These are phyloP conservation scores for Myxocyprinus asiaticus DNA, from an alignment of 2,113 vertebrate genomes.

Conservation along the genomic window DNA sequence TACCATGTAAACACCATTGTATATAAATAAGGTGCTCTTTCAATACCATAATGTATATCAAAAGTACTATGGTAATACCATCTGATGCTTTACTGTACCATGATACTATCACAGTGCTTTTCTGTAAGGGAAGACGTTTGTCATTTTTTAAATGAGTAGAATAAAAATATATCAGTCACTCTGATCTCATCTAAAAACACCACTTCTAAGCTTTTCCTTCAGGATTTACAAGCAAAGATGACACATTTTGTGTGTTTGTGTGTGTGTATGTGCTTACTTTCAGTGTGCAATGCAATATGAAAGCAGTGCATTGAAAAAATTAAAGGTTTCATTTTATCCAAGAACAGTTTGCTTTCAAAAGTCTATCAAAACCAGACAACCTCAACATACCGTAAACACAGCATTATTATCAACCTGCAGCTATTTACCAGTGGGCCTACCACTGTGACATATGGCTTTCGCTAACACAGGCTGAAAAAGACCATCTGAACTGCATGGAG, in stretches of 20 bases:
- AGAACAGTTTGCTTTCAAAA: slow-evolving; percentile 57
- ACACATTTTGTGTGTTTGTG: background rate
- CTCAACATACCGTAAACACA: slow-evolving; percentile 64
- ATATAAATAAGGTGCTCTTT: background rate
- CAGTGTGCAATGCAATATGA: slow-evolving; percentile 33
- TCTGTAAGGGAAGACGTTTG: no score
- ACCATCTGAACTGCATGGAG: slow-evolving; percentile 16
- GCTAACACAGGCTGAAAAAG: slow-evolving; percentile 35
- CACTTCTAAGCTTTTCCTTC: background rate
- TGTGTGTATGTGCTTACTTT: no score
- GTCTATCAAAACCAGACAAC: slow-evolving; percentile 70
- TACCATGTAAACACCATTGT: no score
- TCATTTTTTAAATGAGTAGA: no score
- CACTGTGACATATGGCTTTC: slow-evolving; percentile 58
- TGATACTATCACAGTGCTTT: background rate
- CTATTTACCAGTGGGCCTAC: slow-evolving; percentile 53
- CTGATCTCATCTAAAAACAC: background rate
- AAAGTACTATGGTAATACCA: background rate
- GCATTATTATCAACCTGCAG: slow-evolving; percentile 62
- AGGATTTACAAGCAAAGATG: background rate
- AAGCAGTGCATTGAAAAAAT: slow-evolving; percentile 42
- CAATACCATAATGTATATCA: background rate
- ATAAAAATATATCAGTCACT: no score
- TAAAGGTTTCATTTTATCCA: slow-evolving; percentile 46
- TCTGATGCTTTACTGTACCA: background rate